Evolutionary conservation across 2,113 vertebrate genomes (phyloP), one percentile per base, ranked within the genome.

Genomic region (Dryoscopus gambensis): DNA sequence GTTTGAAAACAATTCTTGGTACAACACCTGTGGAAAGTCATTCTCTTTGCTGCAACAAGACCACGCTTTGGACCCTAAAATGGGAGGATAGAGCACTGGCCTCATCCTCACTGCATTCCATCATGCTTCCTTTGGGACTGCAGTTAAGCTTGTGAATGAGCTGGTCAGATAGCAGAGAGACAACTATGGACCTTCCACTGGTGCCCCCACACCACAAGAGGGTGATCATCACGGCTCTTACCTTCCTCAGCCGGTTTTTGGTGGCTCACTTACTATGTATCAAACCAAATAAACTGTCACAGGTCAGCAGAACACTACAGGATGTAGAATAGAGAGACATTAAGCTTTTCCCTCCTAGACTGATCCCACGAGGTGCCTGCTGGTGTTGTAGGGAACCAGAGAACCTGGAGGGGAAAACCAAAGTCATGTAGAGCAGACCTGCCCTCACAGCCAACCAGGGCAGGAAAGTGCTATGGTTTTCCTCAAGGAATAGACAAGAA

Each of bases 361-460:
- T 16, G 18, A 25, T 49, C 35, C 13, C 4, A 3, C 0, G 0
- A 49, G 9, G 5, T 37, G 5, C n/a, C 56, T 63, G 14, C 14
- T 62, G n/a, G 17, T 52, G 8, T 7, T 46, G 42, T 53, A 75
- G 15, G 13, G 52, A 87, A 46, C 19, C 11, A 17, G 63, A 63
- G 33, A 89, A 60, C 22, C 35, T 50, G 55, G 13, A 67, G 31
- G 14, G 6, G 27, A 78, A 82, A 89, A 47, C 1, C 17, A 28
- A 59, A 67, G 25, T 49, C 52, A 25, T 0, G 0, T 20, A 28
- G 16, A 52, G 33, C 31, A 90, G 21, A 69, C 18, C 30, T 70
- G 10, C 11, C 47, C 20, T 63, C 3, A 1, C 1, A 7, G 24
- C 49, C 20, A 9, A 44, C 10, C 21, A 42, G 31, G 16, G 4